These are phyloP conservation scores for Lophotis ruficrista DNA, from an alignment of 2,113 vertebrate genomes.

Conservation along the genomic window DNA sequence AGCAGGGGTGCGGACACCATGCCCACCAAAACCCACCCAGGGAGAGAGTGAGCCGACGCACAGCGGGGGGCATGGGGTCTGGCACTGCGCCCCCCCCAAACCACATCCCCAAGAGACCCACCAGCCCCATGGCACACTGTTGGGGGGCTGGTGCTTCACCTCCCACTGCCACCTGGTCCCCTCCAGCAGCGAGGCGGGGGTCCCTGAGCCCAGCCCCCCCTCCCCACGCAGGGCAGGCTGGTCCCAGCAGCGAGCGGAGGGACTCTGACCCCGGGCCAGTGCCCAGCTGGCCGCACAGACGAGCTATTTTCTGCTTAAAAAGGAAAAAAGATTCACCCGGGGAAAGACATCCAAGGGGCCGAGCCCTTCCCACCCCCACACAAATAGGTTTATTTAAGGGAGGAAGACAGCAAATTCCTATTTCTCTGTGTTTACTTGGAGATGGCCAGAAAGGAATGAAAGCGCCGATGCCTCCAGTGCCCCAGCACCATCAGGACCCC, in stretches of 20 bases:
- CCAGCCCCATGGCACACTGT: not conserved
- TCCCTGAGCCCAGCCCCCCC: not conserved
- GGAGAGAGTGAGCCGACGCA: fast-evolving
- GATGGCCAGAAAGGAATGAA: conserved; percentile 60
- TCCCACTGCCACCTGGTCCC: not conserved
- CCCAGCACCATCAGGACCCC: not conserved
- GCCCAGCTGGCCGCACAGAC: not conserved
- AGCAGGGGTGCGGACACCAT: not conserved
- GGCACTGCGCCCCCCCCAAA: not conserved
- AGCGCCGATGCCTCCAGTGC: not conserved
- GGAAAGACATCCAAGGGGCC: not conserved
- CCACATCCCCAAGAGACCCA: not conserved
- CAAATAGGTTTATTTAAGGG: conserved; percentile 61
- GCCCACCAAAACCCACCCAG: not conserved
- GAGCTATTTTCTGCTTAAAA: conserved; percentile 54
- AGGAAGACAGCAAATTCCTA: conserved; percentile 60
- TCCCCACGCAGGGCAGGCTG: not conserved
- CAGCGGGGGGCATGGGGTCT: not conserved
- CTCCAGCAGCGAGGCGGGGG: not conserved
- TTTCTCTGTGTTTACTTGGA: conserved; percentile 68
- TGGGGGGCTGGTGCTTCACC: not conserved
- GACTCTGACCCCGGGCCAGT: not conserved
- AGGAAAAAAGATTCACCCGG: conserved; percentile 49
- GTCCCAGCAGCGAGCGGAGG: fast-evolving
- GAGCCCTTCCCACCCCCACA: conserved; percentile 32